Percentiles rank a stretch among this genome's conserved stretches.
Evolutionary conservation across 2,888 invertebrate genomes (phyloP).

Genomic region (Rhagium mordax): DNA sequence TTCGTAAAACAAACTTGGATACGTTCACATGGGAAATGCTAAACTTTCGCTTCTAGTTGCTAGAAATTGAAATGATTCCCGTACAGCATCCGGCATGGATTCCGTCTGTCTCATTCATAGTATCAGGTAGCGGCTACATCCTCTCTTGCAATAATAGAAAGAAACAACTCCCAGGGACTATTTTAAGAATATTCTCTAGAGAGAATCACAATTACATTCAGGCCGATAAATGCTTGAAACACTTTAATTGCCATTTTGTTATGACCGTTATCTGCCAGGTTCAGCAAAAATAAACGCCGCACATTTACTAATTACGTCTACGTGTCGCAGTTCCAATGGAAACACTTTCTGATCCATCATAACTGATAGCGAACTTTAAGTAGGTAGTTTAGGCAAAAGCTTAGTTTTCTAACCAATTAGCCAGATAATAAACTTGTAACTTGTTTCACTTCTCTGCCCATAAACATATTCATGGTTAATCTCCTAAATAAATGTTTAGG

Average conservation of each 20-base stretch:
- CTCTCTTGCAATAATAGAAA: slow-evolving; percentile 15
- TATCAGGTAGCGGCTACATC: slow-evolving; percentile 10
- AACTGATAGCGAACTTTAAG: slow-evolving; percentile 9
- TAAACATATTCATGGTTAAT: background rate
- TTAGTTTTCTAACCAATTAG: background rate
- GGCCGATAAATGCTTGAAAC: background rate
- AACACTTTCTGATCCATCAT: slow-evolving; percentile 1
- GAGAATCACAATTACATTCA: slow-evolving; percentile 15
- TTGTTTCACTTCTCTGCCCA: background rate
- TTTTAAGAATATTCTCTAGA: slow-evolving; percentile 14
- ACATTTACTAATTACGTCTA: background rate
- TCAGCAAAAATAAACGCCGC: background rate
- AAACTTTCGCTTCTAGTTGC: slow-evolving; percentile 16
- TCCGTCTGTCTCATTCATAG: slow-evolving; percentile 10
- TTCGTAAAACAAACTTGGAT: background rate
- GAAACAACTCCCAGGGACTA: background rate
- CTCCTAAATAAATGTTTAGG: background rate
- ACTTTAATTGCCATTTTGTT: background rate
- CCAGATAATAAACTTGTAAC: background rate
- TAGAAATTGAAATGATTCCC: slow-evolving; percentile 10
- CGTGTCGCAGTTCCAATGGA: background rate
- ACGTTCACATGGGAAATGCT: slow-evolving; percentile 21
- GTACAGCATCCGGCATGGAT: slow-evolving; percentile 24
- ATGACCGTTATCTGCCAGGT: background rate
- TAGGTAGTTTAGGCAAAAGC: slow-evolving; percentile 12